These are phyloP conservation scores for Gadopsis marmoratus DNA, from an alignment of 2,797 vertebrate genomes.

Conservation along the genomic window DNA sequence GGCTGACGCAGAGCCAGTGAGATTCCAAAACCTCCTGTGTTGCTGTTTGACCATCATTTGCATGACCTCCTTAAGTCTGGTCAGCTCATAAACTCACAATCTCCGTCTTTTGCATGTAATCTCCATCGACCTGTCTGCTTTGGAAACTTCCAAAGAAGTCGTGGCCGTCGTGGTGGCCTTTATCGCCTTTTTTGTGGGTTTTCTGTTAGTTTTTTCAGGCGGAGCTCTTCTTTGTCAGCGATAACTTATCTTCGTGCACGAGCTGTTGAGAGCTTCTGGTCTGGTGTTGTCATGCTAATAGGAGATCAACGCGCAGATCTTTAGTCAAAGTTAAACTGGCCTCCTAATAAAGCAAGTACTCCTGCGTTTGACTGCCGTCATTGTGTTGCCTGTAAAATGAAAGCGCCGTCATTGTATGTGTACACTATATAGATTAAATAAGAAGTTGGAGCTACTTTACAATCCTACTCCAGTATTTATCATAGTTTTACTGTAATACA, in stretches of 20 bases:
- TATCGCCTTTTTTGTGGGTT: not conserved
- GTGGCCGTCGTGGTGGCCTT: too few relatives aligned
- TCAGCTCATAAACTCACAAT: not conserved
- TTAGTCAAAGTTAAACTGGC: not conserved
- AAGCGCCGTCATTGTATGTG: not conserved
- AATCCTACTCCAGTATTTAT: too few relatives aligned
- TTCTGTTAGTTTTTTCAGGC: not conserved
- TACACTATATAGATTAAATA: too few relatives aligned
- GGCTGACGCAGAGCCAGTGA: not conserved
- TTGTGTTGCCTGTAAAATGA: not conserved
- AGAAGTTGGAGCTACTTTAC: too few relatives aligned
- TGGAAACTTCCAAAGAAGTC: not conserved
- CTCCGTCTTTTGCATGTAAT: not conserved
- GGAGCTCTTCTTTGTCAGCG: not conserved
- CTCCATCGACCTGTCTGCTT: not conserved
- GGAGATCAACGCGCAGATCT: not conserved
- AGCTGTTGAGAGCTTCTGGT: too few relatives aligned
- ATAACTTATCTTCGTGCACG: not conserved
- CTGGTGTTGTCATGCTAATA: not conserved
- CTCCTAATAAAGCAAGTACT: not conserved
- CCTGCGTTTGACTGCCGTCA: not conserved
- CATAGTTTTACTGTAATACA: too few relatives aligned
- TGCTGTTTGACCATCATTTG: slow-evolving; percentile 1
- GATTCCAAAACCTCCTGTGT: not conserved
- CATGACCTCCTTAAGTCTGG: not conserved